A percentile compares a stretch with the other conserved stretches of the same genome.
Evolutionary conservation across 2,797 vertebrate genomes (phyloP).

Genomic region (Mormyrus hasselquistii): DNA sequence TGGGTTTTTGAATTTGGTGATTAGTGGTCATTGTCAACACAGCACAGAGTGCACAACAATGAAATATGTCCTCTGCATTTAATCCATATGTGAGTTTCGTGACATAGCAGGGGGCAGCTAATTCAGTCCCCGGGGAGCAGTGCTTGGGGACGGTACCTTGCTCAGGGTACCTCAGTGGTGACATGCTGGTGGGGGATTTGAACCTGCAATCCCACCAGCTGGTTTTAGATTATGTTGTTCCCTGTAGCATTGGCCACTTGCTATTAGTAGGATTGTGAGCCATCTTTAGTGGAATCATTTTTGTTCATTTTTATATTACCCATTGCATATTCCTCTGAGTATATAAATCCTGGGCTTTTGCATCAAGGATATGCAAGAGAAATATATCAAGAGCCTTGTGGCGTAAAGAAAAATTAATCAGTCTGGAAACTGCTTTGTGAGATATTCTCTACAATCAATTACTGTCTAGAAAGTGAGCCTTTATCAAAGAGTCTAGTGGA

Average conservation of each 20-base stretch:
- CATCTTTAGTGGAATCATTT: neutral
- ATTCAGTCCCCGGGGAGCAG: no score
- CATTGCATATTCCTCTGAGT: neutral
- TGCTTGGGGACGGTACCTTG: no score
- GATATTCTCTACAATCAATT: neutral
- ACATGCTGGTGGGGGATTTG: no score
- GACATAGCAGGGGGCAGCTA: no score
- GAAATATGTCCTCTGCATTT: no score
- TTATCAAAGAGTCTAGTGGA: neutral
- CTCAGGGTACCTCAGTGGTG: no score
- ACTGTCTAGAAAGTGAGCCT: neutral
- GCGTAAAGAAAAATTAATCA: neutral
- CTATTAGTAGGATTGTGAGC: neutral
- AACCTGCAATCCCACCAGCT: no score
- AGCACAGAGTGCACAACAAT: no score
- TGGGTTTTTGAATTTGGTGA: neutral
- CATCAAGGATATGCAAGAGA: neutral
- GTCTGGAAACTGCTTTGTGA: neutral
- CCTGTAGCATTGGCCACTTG: neutral
- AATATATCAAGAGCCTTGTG: neutral
- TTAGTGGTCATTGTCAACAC: no score
- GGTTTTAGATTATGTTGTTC: neutral
- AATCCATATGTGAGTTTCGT: no score
- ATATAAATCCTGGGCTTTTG: neutral
- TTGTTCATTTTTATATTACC: neutral